phyloP scores from a whole-genome alignment of 2,113 vertebrate genomes.

The Glaucomys volans region DNA sequence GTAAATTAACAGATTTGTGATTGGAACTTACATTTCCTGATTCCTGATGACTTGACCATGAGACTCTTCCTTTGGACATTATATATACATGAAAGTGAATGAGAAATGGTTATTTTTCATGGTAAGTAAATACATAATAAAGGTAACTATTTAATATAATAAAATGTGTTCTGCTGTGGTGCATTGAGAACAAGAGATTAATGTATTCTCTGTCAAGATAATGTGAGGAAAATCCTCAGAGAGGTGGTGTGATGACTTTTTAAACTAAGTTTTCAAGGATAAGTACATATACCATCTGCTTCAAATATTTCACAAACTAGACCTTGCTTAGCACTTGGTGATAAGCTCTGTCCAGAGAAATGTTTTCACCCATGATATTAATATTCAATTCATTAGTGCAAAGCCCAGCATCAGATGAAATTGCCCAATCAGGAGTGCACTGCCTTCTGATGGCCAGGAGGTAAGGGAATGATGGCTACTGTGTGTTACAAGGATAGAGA shows the following conservation, averaged over 20 bases:
- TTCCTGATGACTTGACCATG: not conserved
- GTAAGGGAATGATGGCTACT: not conserved
- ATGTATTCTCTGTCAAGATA: not conserved
- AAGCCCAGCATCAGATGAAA: not conserved
- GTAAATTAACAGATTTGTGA: not conserved
- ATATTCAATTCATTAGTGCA: not conserved
- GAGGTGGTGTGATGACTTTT: not conserved
- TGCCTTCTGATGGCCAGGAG: not conserved
- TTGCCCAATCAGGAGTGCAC: not conserved
- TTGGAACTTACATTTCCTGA: not conserved
- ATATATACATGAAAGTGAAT: not conserved
- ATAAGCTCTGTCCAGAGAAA: constrained; percentile 16
- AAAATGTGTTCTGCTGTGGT: not conserved
- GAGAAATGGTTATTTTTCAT: not conserved
- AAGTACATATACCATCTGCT: not conserved
- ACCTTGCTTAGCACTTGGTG: not conserved
- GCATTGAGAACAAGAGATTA: not conserved
- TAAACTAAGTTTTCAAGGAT: constrained; percentile 28
- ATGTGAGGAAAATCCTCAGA: not conserved
- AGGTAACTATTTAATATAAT: not conserved
- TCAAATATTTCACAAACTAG: not conserved
- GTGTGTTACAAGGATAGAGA: not conserved
- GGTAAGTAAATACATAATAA: not conserved
- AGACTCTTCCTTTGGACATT: not conserved
- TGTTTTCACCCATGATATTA: not conserved